Conservation (phyloP, 2,113 vertebrate genomes). For the Plectropomus leopardus region DNA sequence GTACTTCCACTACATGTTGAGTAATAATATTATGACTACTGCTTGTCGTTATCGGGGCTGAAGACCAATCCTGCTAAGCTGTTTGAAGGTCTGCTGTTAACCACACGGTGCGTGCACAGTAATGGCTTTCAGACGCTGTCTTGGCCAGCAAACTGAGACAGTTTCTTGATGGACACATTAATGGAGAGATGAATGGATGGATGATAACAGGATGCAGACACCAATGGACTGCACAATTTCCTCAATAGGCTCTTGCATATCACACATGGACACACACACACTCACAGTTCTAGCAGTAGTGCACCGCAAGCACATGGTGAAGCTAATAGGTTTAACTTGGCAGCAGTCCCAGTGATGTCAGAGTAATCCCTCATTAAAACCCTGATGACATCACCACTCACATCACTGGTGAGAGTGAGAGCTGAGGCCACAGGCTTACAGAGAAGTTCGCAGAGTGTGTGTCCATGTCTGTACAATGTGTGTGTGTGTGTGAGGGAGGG, state of each 20-base stretch:
- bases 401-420: constrained; percentile 35
- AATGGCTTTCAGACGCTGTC: constrained; percentile 10
- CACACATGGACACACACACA: constrained; percentile 50
- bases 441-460: constrained; percentile 3
- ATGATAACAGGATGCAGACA: constrained; percentile 19
- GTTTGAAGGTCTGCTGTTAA: constrained; percentile 5
- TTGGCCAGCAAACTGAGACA: not conserved
- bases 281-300: constrained; percentile 45
- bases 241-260: constrained; percentile 35
- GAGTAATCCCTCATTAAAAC: constrained; percentile 80
- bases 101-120: not conserved
- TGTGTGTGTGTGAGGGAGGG: constrained; percentile 34
- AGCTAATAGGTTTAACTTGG: constrained; percentile 81
- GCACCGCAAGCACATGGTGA: constrained; percentile 65
- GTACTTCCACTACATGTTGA: constrained; percentile 4
- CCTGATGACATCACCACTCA: constrained; percentile 80
- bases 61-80: constrained; percentile 1
- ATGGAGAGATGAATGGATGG: constrained; percentile 39
- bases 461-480: constrained; percentile 12
- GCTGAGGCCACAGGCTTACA: constrained; percentile 41
- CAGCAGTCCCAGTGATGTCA: constrained; percentile 77
- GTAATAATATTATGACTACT: constrained; percentile 24
- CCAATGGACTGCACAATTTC: not conserved
- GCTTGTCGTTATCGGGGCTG: constrained; percentile 10
- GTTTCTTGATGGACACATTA: constrained; percentile 10